Percentiles rank a stretch among this genome's conserved stretches.
Evolutionary conservation across 2,797 vertebrate species (phyloP).

Genomic region (Eulemur rubriventer): DNA sequence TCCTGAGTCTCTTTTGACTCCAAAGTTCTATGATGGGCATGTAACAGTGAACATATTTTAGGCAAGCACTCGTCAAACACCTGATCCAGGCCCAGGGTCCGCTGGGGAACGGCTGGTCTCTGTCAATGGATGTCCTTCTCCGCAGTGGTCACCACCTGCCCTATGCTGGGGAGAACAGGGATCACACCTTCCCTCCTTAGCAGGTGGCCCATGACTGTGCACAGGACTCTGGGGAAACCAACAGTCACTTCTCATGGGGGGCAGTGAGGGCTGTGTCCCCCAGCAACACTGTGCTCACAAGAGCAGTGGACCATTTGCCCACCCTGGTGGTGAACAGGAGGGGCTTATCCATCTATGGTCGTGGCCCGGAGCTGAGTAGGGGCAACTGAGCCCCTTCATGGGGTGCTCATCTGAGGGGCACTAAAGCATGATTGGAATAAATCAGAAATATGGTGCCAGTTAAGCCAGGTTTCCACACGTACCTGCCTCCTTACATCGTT

Average conservation of each 20-base stretch:
- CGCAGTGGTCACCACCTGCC: background rate
- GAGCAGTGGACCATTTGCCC: background rate
- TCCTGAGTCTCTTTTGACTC: background rate
- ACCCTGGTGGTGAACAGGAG: background rate
- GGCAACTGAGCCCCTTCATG: background rate
- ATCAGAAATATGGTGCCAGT: background rate
- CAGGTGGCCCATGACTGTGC: background rate
- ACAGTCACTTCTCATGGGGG: background rate
- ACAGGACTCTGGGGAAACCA: background rate
- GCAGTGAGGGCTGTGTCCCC: background rate
- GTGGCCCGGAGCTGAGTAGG: background rate
- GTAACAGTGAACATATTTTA: background rate
- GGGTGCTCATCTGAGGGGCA: background rate
- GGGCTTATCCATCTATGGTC: too few species aligned
- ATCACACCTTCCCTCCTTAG: background rate
- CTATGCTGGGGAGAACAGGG: background rate
- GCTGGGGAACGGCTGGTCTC: background rate
- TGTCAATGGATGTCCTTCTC: background rate
- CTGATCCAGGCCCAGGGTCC: background rate
- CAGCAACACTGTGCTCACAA: background rate
- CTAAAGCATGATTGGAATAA: background rate
- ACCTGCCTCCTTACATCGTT: background rate
- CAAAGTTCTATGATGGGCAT: background rate
- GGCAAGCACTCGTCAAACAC: background rate
- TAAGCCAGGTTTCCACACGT: background rate